Conservation (phyloP, 1,140 invertebrate species). For the Teleopsis dalmanni region DNA sequence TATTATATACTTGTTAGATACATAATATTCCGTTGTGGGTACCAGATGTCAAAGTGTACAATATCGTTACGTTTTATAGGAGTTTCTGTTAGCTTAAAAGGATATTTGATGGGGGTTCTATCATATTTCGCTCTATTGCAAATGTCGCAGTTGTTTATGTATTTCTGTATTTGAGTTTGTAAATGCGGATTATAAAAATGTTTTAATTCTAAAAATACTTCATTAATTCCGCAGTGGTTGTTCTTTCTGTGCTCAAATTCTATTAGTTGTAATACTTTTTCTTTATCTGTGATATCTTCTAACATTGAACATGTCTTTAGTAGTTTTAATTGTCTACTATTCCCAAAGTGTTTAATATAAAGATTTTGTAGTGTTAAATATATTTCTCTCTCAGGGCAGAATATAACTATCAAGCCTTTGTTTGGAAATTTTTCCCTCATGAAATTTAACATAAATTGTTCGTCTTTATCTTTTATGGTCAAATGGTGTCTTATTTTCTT, state of each 20-base stretch:
- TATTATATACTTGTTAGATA: no score
- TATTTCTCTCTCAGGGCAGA: neutral
- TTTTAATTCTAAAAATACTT: constrained; percentile 16
- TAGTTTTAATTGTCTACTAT: constrained; percentile 3
- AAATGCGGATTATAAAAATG: no score
- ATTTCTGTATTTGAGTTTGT: no score
- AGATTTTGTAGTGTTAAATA: constrained; percentile 3
- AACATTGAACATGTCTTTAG: neutral
- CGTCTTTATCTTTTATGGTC: neutral
- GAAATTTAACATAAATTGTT: neutral
- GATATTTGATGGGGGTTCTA: no score
- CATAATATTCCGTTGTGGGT: no score
- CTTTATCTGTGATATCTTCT: neutral
- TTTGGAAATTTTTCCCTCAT: no score
- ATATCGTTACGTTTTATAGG: no score
- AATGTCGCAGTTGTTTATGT: no score
- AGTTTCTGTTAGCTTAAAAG: no score
- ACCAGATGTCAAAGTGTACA: no score
- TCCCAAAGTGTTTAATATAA: neutral
- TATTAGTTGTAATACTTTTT: neutral
- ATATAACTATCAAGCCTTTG: no score
- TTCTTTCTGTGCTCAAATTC: neutral
- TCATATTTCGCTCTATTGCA: no score
- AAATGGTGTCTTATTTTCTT: neutral
- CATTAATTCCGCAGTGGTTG: constrained; percentile 18